These are phyloP conservation scores for Teleogryllus oceanicus DNA, from an alignment of 2,888 invertebrate species.

Conservation along the genomic window DNA sequence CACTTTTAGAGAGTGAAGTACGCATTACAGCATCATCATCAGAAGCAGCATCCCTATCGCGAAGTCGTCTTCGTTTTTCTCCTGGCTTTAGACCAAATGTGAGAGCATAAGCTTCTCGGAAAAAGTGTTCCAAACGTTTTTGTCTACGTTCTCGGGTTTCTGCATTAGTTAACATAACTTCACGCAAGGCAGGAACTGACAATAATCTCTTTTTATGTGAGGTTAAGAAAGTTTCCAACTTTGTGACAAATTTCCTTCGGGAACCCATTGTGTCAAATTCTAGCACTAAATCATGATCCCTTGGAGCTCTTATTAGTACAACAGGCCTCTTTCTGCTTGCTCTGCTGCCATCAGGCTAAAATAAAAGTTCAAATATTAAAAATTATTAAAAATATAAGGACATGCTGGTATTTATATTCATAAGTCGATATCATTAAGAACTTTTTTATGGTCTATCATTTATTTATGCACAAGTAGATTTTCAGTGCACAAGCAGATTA, in stretches of 20 bases:
- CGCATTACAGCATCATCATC: slow-evolving; percentile 89
- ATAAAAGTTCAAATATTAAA: not conserved
- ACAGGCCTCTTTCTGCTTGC: slow-evolving; percentile 74
- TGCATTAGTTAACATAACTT: slow-evolving; percentile 83
- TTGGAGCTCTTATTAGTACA: slow-evolving; percentile 73
- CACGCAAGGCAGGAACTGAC: slow-evolving; percentile 69
- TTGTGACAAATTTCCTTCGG: slow-evolving; percentile 80
- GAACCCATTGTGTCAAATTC: slow-evolving; percentile 81
- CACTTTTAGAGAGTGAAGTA: slow-evolving; percentile 83
- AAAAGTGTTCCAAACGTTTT: slow-evolving; percentile 87
- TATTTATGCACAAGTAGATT: too few species aligned
- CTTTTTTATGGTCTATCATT: too few species aligned
- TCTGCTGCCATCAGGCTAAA: slow-evolving; percentile 49
- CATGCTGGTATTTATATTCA: too few species aligned
- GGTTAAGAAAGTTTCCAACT: slow-evolving; percentile 78
- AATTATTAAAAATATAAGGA: too few species aligned
- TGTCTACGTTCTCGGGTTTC: slow-evolving; percentile 93
- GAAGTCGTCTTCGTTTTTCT: slow-evolving; percentile 68
- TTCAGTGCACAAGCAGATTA: too few species aligned
- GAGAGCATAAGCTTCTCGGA: slow-evolving; percentile 90
- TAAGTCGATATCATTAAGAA: too few species aligned
- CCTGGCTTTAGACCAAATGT: slow-evolving; percentile 88
- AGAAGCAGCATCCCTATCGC: slow-evolving; percentile 57
- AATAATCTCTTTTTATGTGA: slow-evolving; percentile 80
- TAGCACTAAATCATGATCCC: slow-evolving; percentile 89